These are phyloP conservation scores for Cyclina sinensis DNA, from an alignment of 1,140 invertebrate genomes.

Conservation along the genomic window DNA sequence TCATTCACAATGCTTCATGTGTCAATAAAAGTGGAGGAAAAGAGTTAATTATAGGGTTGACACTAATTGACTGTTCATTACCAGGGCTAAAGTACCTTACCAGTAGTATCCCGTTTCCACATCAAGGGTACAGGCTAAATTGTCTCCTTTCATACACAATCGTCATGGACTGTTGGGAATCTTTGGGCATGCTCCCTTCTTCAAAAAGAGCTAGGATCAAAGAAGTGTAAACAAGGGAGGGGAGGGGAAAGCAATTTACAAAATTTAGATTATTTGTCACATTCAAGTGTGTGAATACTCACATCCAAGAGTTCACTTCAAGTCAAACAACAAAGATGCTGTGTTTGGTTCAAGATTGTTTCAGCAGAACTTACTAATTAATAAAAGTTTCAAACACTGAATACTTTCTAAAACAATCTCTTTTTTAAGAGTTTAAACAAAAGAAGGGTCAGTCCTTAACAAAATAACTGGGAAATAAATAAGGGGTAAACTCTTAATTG, in stretches of 20 bases:
- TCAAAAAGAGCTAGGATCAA: background rate
- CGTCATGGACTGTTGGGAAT: slow-evolving; percentile 1
- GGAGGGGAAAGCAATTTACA: slow-evolving; percentile 43
- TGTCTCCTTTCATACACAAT: background rate
- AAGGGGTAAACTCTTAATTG: no score
- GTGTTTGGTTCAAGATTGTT: background rate
- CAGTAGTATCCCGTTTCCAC: slow-evolving; percentile 12
- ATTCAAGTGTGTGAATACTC: background rate
- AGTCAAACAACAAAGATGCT: background rate
- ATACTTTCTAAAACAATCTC: no score
- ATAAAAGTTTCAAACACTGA: no score
- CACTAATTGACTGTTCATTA: slow-evolving; percentile 27
- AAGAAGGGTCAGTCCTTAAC: no score
- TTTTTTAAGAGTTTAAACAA: no score
- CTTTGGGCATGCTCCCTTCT: slow-evolving; percentile 24
- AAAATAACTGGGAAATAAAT: no score
- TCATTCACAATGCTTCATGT: background rate
- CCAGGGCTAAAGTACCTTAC: background rate
- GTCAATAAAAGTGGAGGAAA: background rate
- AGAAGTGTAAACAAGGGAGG: background rate
- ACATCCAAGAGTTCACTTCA: background rate
- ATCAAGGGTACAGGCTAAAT: slow-evolving; percentile 33
- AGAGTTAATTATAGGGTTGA: slow-evolving; percentile 33
- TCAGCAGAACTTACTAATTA: no score
- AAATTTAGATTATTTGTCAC: slow-evolving; percentile 39